phyloP scores from a whole-genome alignment of 1,140 invertebrate species.

The Drosophila watanabei region DNA sequence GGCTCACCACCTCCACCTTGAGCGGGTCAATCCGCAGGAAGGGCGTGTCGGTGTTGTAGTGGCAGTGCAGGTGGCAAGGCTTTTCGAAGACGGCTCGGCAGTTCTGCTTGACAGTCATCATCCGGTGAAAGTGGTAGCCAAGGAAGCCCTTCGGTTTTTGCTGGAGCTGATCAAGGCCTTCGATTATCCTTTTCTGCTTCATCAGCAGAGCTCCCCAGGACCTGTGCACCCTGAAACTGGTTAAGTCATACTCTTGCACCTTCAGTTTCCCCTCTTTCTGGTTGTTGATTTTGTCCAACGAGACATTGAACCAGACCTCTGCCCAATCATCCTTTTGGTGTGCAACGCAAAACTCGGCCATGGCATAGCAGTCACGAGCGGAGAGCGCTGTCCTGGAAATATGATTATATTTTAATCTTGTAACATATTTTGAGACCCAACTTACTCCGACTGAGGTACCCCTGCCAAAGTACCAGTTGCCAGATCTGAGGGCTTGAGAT shows the following conservation, averaged over 20 bases:
- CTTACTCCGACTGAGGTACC: constrained; percentile 9
- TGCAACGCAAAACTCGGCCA: constrained; percentile 23
- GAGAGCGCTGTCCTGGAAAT: constrained; percentile 21
- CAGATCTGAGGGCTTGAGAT: constrained; percentile 23
- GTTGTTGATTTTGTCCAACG: constrained; percentile 2
- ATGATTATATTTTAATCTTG: not conserved
- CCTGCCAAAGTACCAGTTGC: constrained; percentile 21
- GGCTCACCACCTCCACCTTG: too few species aligned
- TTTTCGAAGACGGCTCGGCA: too few species aligned
- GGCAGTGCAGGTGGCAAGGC: too few species aligned
- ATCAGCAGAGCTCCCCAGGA: not conserved
- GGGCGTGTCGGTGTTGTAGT: too few species aligned
- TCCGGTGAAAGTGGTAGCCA: too few species aligned
- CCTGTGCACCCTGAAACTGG: not conserved
- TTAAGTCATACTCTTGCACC: not conserved
- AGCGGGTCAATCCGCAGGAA: too few species aligned
- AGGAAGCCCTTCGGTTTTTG: too few species aligned
- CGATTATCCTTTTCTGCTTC: constrained; percentile 1
- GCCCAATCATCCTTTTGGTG: constrained; percentile 9
- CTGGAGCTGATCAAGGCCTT: too few species aligned
- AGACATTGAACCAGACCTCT: constrained; percentile 28
- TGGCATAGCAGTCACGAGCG: constrained; percentile 27
- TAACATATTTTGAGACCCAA: not conserved
- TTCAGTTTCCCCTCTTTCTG: not conserved
- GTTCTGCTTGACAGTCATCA: too few species aligned